Evolutionary conservation across 2,113 vertebrate genomes (phyloP), one percentile per base, ranked within the genome.

Genomic region (Pollachius pollachius): DNA sequence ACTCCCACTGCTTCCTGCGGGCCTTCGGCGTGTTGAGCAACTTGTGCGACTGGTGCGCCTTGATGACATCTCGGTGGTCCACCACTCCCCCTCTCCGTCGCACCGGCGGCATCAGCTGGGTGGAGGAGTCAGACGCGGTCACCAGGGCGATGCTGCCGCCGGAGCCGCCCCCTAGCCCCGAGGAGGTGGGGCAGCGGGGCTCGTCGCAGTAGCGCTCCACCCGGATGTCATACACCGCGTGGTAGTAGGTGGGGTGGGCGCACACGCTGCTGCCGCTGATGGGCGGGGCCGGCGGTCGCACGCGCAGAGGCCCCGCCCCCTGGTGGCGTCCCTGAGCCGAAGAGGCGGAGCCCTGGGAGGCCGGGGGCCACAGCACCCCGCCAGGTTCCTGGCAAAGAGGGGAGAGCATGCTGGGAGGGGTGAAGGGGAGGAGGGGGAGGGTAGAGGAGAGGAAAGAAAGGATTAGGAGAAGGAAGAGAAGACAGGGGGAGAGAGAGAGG

Each of bases 1-100:
- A 96, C 95, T 96, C 95, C 94, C 95, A 96, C n/a, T 94, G 91
- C 65, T 94, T 95, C 76, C 95, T 90, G 64, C 80, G 80, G 73
- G 95, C 95, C 89, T 94, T 92, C 0, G 94, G 93, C 0, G 94
- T 96, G 89, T 92, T 95, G 83, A 93, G 93, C 76, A 88, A 77
- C 80, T 96, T 95, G 85, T 96, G 94, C 0, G 93, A 92, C 86
- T 95, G 93, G 81, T 95, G 95, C 1, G 95, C 95, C 83, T 91
- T 74, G 87, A 96, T 94, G 86, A 95, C 83, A 67, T 96, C 95
- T 1, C 93, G 90, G 78, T 95, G 89, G 79, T 95, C 94, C 84
- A 95, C 94, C 85, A 94, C 82, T 0, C 94, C 94, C 1, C 94
- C 91, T 58, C 94, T 91, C 68, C 92, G 84, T 65, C 91, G 90